Evolutionary conservation across 2,797 vertebrate genomes (phyloP), one percentile per base, ranked within the genome.

Genomic region (Falco biarmicus): DNA sequence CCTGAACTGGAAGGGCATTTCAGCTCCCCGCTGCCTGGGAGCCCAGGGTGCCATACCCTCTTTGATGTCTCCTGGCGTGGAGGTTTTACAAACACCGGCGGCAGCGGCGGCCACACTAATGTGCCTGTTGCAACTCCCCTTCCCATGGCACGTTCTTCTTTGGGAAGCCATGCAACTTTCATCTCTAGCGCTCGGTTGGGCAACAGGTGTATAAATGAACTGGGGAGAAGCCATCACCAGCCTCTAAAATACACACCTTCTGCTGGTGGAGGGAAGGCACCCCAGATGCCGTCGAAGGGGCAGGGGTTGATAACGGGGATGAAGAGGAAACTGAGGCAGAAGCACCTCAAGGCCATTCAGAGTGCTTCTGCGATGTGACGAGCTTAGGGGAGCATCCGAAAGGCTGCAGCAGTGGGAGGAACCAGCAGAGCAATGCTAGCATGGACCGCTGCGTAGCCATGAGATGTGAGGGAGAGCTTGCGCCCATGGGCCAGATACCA

Each of bases 1-100:
- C 90, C 97, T 91, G 94, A 95, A 97, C 98, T 97, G 85, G 97
- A 97, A 98, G 96, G 94, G 84, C 90, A 70, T 94, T 95, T 94
- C 87, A 71, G 87, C 95, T 97, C 95, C 80, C 90, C 4, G 6
- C 96, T 83, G 86, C 93, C 84, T 93, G 84, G 89, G 94, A 92
- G 96, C 96, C 26, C 78, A 96, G 92, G 91, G 91, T 93, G 93
- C 96, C 94, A 28, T 95, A 53, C 85, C 20, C n/a, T 89, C 91
- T 97, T 96, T 96, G 96, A 97, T 97, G 96, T 97, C 86, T 97
- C 90, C 79, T 90, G 66, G 34, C 34, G 9, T 57, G 66, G 82
- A 93, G 88, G 53, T 60, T 95, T 83, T 91, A 39, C 82, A 69
- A 68, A 71, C 78, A 56, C 61, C 1, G 0, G 74, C 87, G 9